Evolutionary conservation across 2,797 vertebrate species (phyloP), one percentile per base, ranked within the genome.

Genomic region (Lophius americanus): DNA sequence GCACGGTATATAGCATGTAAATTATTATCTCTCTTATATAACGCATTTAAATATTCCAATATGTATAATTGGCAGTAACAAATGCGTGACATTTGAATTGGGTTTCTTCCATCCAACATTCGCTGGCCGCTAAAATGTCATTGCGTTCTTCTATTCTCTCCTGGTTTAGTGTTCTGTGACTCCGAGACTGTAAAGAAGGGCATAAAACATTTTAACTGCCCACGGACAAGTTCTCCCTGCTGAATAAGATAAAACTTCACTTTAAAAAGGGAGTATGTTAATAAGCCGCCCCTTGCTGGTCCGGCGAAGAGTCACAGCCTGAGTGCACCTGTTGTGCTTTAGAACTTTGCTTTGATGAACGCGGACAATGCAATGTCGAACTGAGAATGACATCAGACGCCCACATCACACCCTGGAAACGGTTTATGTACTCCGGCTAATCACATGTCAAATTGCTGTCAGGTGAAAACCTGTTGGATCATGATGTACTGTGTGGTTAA

Each of bases 311-410:
- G 63, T 82, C 35, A 50, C 23, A 23, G 23, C 23, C 23, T 23
- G 71, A 68, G 73, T 72, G 44, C 59, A 79, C 75, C 60, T 82
- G 79, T 83, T 78, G 70, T 50, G 48, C 63, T 70, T 64, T 42
- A 33, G 51, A 69, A 62, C 58, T 6, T 51, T 53, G 14, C 54
- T 75, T 57, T 71, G 49, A 75, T 76, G 67, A 69, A 66, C 44
- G 51, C 53, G 55, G 39, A 49, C 14, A n/a, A 38, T 38, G 37
- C 4, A 38, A 4, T 38, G 47, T 42, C 53, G 41, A 12, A 49
- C 38, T 36, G 38, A 65, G 54, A 49, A 58, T 49, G 60, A 68
- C 23, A 23, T 23, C 23, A 23, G 23, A 57, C 38, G 51, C 35
- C 58, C 11, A 59, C 57, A 54, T 71, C 59, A 67, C 44, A 52